These are phyloP conservation scores for Cynopterus sphinx DNA, from an alignment of 2,797 vertebrate genomes.

Conservation along the genomic window DNA sequence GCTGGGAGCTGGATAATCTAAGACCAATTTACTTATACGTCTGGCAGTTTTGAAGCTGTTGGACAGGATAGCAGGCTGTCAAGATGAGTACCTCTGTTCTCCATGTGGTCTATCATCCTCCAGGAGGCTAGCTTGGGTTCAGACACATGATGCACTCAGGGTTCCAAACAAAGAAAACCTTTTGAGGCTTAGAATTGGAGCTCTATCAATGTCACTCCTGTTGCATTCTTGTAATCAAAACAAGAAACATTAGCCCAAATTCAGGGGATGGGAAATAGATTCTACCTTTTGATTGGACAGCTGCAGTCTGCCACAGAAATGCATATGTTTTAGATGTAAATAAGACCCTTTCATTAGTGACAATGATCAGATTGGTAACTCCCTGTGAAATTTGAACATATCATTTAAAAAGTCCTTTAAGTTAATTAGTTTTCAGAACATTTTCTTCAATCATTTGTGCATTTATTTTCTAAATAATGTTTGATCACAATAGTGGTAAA, in stretches of 20 bases:
- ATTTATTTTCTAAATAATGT: conserved; percentile 6
- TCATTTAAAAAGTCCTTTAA: neutral
- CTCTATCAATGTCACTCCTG: neutral
- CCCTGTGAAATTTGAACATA: neutral
- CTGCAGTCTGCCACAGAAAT: neutral
- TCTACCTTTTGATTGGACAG: neutral
- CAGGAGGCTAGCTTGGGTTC: neutral
- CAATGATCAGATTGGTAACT: neutral
- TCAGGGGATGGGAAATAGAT: neutral
- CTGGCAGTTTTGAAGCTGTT: neutral
- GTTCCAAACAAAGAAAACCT: neutral
- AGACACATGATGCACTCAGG: neutral
- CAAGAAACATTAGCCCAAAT: neutral
- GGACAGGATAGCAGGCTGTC: neutral
- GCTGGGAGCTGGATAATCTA: neutral
- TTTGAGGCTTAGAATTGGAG: neutral
- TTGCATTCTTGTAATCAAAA: neutral
- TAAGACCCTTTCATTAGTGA: neutral
- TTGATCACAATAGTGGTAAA: neutral
- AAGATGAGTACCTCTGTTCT: neutral
- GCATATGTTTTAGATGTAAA: neutral
- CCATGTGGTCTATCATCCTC: neutral
- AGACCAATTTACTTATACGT: neutral
- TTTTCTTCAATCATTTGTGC: neutral
- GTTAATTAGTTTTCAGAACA: neutral